These are phyloP conservation scores for Pilophorus perplexus DNA, from an alignment of 2,888 invertebrate species.

Conservation along the genomic window DNA sequence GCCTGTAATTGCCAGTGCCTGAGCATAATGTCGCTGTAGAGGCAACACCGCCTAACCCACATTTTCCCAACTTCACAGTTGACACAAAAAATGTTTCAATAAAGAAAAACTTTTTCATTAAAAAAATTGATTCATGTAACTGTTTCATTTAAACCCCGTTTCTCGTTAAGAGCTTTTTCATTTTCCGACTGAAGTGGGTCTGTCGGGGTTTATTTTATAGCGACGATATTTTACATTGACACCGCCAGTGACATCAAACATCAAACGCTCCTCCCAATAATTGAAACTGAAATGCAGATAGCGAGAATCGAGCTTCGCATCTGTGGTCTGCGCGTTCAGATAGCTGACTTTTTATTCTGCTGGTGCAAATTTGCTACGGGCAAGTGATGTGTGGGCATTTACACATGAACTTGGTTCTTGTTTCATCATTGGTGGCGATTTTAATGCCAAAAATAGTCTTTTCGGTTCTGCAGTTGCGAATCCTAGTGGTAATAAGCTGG, in stretches of 20 bases:
- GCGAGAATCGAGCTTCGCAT: neutral
- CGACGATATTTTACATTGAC: too few relatives aligned
- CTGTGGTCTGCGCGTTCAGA: neutral
- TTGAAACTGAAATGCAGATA: slow-evolving; percentile 10
- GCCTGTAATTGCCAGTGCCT: too few relatives aligned
- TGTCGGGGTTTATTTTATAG: too few relatives aligned
- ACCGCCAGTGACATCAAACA: slow-evolving; percentile 5
- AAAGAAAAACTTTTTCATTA: too few relatives aligned
- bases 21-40: too few relatives aligned
- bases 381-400: neutral
- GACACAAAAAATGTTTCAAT: too few relatives aligned
- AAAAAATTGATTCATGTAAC: too few relatives aligned
- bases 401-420: neutral
- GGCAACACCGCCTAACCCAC: too few relatives aligned
- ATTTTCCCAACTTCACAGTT: too few relatives aligned
- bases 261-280: slow-evolving; percentile 1
- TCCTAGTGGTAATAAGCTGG: slow-evolving; percentile 5
- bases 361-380: neutral
- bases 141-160: too few relatives aligned
- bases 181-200: too few relatives aligned
- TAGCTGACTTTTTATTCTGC: slow-evolving; percentile 28
- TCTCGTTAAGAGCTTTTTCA: too few relatives aligned
- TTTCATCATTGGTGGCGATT: slow-evolving; percentile 27
- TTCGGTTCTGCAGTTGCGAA: slow-evolving; percentile 1
- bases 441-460: slow-evolving; percentile 2